These are phyloP conservation scores for Eulemur macaco DNA, from an alignment of 2,113 vertebrate species.

Conservation along the genomic window DNA sequence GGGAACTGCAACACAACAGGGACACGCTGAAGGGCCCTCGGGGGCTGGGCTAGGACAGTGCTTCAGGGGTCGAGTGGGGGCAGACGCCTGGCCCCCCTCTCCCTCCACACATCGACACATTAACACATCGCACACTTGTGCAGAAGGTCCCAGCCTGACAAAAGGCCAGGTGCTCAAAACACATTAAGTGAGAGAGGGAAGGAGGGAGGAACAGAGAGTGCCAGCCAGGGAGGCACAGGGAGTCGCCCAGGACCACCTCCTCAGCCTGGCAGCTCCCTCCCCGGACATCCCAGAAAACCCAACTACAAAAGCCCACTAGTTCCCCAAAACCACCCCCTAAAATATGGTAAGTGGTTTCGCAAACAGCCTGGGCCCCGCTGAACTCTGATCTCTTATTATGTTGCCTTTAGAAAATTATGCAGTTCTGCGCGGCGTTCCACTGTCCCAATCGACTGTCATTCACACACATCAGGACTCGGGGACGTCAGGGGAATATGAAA, in stretches of 20 bases:
- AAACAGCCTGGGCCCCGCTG: not conserved
- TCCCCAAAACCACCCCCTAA: not conserved
- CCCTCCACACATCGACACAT: too few relatives aligned
- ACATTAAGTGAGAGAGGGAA: fast-evolving
- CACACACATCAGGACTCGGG: not conserved
- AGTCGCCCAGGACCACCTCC: fast-evolving
- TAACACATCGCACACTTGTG: too few relatives aligned
- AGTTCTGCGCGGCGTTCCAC: not conserved
- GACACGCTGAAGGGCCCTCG: not conserved
- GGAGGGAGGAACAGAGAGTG: not conserved
- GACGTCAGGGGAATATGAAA: not conserved
- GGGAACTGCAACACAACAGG: conserved; percentile 84
- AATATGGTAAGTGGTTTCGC: not conserved
- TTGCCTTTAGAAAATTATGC: not conserved
- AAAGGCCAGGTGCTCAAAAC: not conserved
- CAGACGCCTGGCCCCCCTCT: not conserved
- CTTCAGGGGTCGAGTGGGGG: fast-evolving
- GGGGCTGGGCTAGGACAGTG: not conserved
- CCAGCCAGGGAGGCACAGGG: not conserved
- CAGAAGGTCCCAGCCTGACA: not conserved
- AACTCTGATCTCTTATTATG: not conserved
- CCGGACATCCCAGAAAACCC: not conserved
- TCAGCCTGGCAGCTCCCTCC: not conserved
- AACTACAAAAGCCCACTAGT: not conserved
- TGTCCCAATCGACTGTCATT: not conserved